Evolutionary conservation across 2,113 vertebrate species (phyloP), one percentile per base, ranked within the genome.

Genomic region (Podarcis raffonei): DNA sequence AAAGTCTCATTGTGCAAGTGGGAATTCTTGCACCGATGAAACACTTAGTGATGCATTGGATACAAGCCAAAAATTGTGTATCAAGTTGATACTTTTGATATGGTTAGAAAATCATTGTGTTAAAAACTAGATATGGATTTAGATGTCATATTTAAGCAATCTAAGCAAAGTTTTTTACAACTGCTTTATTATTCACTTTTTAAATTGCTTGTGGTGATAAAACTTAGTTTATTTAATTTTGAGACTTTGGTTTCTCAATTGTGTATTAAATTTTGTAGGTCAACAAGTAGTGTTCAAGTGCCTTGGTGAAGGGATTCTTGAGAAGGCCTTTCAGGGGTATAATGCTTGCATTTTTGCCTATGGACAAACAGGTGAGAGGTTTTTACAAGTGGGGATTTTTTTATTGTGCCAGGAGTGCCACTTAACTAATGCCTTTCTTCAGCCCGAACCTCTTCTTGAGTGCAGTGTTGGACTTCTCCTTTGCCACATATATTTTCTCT

Each of bases 281-380:
- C 99, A 99, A 97, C 98, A 99, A 97, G 96, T 98, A 86, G 99
- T 99, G 95, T 99, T 99, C 97, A 98, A 98, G 98, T 99, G 98
- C 97, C 98, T 99, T 96, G 99, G 99, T 92, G 98, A 99, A 98
- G 99, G 98, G 96, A 99, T 99, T 97, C 98, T 99, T 95, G 98
- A 99, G 95, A 99, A 99, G 95, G 99, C 99, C 94, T 99, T 99
- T 98, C 98, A 99, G 95, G 99, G 99, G 96, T 99, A 99, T 94
- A 99, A 99, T 4, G 99, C 99, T 95, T 99, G 99, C 95, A 99
- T 99, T 97, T 99, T 99, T 97, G 99, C 99, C 91, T 99, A 99
- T 94, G 99, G 99, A 97, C 99, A 99, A 96, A 99, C 99, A 97
- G 99, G 99, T 99, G 96, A 97, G 95, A 86, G 18, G 35, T n/a